Evolutionary conservation across 2,113 vertebrate species (phyloP).

Genomic region (Quiscalus mexicanus): DNA sequence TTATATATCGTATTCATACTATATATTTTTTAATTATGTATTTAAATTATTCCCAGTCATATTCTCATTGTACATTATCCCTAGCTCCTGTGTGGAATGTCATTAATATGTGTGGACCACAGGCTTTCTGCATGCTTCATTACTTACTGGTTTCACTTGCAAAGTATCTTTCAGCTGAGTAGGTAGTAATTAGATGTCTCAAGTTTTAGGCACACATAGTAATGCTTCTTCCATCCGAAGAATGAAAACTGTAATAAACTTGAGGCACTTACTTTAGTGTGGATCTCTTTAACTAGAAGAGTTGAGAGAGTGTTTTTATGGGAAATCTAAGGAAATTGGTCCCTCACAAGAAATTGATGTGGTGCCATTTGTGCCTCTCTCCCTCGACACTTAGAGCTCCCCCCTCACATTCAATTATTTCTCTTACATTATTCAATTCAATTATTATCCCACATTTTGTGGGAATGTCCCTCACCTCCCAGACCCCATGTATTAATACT

Average conservation of each 20-base stretch:
- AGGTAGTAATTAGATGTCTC: background rate
- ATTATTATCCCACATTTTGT: background rate
- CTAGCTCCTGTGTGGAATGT: background rate
- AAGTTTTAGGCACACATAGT: background rate
- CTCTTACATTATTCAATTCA: too few species aligned
- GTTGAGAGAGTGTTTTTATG: background rate
- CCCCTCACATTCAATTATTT: background rate
- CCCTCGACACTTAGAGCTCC: background rate
- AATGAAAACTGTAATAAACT: background rate
- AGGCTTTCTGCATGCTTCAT: background rate
- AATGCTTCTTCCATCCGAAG: background rate
- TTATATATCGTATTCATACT: background rate
- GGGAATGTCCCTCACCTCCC: background rate
- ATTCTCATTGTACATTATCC: background rate
- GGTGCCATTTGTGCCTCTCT: background rate
- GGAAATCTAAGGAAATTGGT: background rate
- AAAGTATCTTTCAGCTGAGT: background rate
- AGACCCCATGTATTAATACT: rapidly evolving
- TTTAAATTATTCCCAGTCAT: background rate
- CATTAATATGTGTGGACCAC: background rate
- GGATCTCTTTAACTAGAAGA: background rate
- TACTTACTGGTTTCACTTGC: background rate
- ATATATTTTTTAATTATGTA: background rate
- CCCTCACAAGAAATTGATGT: background rate
- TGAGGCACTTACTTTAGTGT: background rate